A percentile compares a stretch with the other conserved stretches of the same genome.
Evolutionary conservation across 2,113 vertebrate genomes (phyloP).

Genomic region (Silurus meridionalis): DNA sequence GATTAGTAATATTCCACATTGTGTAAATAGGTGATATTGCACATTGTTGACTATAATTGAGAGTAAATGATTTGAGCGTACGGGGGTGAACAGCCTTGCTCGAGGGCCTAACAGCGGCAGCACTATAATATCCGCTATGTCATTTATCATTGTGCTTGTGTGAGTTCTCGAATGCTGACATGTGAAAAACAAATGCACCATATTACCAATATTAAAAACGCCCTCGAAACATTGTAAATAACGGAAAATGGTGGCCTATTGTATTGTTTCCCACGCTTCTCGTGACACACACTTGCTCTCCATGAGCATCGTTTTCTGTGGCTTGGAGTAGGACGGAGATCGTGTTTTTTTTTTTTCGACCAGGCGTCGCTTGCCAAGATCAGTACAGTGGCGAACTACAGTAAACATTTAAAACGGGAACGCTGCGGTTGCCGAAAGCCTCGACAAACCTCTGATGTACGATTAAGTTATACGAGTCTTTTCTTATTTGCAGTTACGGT

Average conservation of each 20-base stretch:
- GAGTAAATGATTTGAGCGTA: no score
- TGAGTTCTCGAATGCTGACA: no score
- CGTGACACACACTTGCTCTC: constrained; percentile 59
- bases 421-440: constrained; percentile 66
- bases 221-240: no score
- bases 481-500: constrained; percentile 76
- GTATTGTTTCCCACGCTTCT: constrained; percentile 66
- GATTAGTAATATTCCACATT: no score
- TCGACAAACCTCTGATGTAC: constrained; percentile 73
- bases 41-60: no score
- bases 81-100: no score
- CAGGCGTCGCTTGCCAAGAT: constrained; percentile 59
- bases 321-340: constrained; percentile 45
- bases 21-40: no score
- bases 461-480: constrained; percentile 67
- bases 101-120: no score
- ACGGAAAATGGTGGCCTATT: not conserved
- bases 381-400: constrained; percentile 69
- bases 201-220: no score
- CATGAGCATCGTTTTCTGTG: constrained; percentile 58
- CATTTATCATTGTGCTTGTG: no score
- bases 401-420: constrained; percentile 75
- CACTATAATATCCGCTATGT: no score
- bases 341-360: not conserved
- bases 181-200: no score